Base-by-base conservation (phyloP, 2,797 vertebrate genomes). In the Hyperoplus lanceolatus region DNA sequence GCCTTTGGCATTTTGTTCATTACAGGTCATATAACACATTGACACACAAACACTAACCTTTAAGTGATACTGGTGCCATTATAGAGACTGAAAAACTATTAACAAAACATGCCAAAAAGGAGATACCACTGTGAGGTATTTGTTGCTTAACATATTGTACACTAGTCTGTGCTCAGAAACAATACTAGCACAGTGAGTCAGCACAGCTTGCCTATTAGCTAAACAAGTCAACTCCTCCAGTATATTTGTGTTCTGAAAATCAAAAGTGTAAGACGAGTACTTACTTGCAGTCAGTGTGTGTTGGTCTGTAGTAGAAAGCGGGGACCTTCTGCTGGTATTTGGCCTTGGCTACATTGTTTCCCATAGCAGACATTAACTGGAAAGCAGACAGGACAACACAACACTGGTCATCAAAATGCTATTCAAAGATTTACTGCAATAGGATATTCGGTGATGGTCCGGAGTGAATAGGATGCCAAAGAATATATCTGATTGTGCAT, bases 291-390 rank as follows among this genome's bases (percentile, higher is more conserved):
- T 99, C 98, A 4, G 94, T 95, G 93, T 95, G 95, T 0, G 95
- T 96, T 76, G 98, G 98, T 88, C 96, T 96, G 94, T 98, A 98
- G 95, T 97, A 99, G 94, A 99, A 99, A 0, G 98, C 89, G 2
- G 98, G 98, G 75, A 98, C 96, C 90, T 96, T 96, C 87, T 97
- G 96, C 86, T 99, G 97, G 2, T 97, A 98, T 70, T 96, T 96
- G 89, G 95, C 96, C 92, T 96, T 96, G 61, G 96, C 96, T 42
- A 93, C 92, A 21, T 82, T 93, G 81, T 99, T 99, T 83, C 98
- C 98, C 16, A 94, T 93, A 0, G 96, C 94, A 41, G 96, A 94
- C 95, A 99, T 96, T 80, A 98, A 93, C 98, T 99, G 93, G 41
- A 82, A 84, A 5, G 46, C 8, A 84, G 48, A 89, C 12, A 80